These are phyloP conservation scores for Suncus etruscus DNA, from an alignment of 2,113 vertebrate genomes.

Conservation along the genomic window DNA sequence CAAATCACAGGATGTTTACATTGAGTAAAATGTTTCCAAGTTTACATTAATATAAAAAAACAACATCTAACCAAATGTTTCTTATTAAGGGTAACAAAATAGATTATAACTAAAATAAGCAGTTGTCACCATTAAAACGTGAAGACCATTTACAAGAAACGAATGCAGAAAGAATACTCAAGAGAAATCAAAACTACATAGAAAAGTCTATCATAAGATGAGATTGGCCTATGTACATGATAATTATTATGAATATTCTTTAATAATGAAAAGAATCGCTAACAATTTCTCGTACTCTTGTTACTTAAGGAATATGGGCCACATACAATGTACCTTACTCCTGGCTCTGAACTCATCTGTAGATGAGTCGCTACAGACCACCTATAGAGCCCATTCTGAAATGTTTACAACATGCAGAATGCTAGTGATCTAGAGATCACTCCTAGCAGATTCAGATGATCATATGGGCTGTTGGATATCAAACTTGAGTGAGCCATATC, in stretches of 20 bases:
- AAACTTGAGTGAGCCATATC: too few species aligned
- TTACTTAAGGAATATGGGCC: not conserved
- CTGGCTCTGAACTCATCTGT: too few species aligned
- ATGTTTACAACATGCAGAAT: too few species aligned
- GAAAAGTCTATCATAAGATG: not conserved
- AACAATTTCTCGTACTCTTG: not conserved
- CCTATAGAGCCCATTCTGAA: too few species aligned
- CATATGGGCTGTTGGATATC: too few species aligned
- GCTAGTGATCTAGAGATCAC: too few species aligned
- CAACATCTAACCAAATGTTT: not conserved
- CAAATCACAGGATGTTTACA: not conserved
- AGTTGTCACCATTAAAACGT: not conserved
- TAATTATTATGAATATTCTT: not conserved
- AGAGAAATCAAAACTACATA: not conserved
- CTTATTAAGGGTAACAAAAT: not conserved
- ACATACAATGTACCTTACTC: too few species aligned
- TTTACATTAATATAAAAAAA: not conserved
- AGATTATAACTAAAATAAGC: not conserved
- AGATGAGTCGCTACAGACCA: too few species aligned
- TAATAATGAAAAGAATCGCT: not conserved
- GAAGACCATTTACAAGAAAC: not conserved
- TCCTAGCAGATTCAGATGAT: too few species aligned
- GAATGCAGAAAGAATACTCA: not conserved
- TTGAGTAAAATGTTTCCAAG: not conserved
- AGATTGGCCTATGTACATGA: not conserved